Conservation (phyloP, 2,888 invertebrate species). For the Eupeodes latifasciatus region DNA sequence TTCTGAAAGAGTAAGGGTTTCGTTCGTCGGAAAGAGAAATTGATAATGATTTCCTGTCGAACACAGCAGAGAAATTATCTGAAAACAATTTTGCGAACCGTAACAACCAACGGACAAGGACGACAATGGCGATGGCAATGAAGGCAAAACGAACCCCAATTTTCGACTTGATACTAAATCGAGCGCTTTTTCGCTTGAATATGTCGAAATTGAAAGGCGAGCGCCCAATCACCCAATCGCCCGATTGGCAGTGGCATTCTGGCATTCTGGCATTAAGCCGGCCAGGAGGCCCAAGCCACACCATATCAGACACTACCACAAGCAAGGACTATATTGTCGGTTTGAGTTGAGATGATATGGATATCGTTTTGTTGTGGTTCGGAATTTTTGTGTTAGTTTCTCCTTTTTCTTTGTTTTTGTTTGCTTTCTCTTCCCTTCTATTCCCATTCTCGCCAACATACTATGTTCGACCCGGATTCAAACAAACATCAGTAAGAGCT, state of each 20-base stretch:
- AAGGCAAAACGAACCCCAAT: slow-evolving; percentile 14
- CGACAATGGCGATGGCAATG: background rate
- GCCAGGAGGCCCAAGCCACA: background rate
- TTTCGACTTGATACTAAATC: slow-evolving; percentile 73
- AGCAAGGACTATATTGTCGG: slow-evolving; percentile 18
- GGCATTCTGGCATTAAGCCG: slow-evolving; percentile 23
- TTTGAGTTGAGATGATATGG: slow-evolving; percentile 33
- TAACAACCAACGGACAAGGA: slow-evolving; percentile 53
- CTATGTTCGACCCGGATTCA: background rate
- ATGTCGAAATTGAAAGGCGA: slow-evolving; percentile 47
- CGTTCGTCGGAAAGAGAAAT: slow-evolving; percentile 64
- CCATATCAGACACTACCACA: background rate
- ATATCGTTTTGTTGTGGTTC: slow-evolving; percentile 67
- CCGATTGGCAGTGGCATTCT: slow-evolving; percentile 36
- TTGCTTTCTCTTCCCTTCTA: slow-evolving; percentile 4
- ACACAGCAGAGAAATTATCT: slow-evolving; percentile 75
- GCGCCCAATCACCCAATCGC: slow-evolving; percentile 19
- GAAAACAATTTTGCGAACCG: slow-evolving; percentile 73
- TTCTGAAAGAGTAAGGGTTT: slow-evolving; percentile 22
- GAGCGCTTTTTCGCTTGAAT: slow-evolving; percentile 66
- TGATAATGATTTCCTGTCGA: slow-evolving; percentile 76
- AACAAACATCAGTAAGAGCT: background rate
- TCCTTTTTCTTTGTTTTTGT: background rate
- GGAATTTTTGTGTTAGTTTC: slow-evolving; percentile 26
- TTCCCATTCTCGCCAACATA: slow-evolving; percentile 1